Evolutionary conservation across 2,888 invertebrate species (phyloP), one percentile per base, ranked within the genome.

Genomic region (Elysia crispata): DNA sequence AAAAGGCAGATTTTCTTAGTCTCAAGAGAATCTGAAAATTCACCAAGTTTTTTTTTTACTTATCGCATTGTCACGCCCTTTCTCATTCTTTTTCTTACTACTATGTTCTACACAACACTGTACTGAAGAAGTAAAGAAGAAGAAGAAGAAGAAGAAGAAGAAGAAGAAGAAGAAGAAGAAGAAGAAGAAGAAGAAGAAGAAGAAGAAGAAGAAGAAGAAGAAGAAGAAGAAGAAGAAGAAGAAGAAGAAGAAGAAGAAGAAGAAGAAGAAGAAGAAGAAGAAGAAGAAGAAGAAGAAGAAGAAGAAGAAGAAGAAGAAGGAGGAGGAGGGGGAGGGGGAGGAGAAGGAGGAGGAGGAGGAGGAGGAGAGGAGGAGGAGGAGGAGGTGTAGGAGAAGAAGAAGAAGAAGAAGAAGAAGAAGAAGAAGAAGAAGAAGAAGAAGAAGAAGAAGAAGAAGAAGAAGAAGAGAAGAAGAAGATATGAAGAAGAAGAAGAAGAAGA

Each of bases 291-390:
- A 31, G 20, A 31, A 67, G 67, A 28, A 30, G 31, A 20, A 18
- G 28, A 67, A 20, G 11, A 20, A 67, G 67, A 11, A 31, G 30
- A 28, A 30, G 20, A 6, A 28, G 30, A 25, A 20, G 31, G 13
- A 67, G 28, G 31, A 31, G 31, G 28, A 67, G 67, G 20, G 67
- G 31, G 67, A 67, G 67, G 31, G 67, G 31, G 28, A 67, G 67
- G 31, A 31, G 31, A 20, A 69, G 69, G 31, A 11, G 31, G 28
- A 69, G 8, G 31, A 20, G 31, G 69, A 69, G 69, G 31, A 11
- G 31, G 69, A 69, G 69, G 31, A 11, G 31, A 31, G 31, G 30
- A 69, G 69, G 31, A 11, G n/a, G n/a, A n/a, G n/a, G n/a, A n/a
- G n/a, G n/a, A n/a, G n/a, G n/a, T n/a, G n/a, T n/a, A n/a, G n/a